phyloP scores from a whole-genome alignment of 2,888 invertebrate genomes.

The Priocnemis perturbator region DNA sequence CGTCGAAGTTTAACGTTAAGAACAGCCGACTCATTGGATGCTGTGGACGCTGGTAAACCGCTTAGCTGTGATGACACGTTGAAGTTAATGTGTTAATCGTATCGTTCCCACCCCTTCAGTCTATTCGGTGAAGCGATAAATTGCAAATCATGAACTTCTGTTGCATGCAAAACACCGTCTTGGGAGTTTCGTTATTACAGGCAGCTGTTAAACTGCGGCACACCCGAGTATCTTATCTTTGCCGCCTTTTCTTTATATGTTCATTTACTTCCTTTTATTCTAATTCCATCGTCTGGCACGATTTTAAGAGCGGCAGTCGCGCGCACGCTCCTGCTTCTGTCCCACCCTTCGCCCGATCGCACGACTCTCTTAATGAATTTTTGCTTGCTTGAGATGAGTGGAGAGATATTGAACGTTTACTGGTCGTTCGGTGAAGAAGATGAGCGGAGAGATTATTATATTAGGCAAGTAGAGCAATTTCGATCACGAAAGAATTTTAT shows the following conservation, averaged over 20 bases:
- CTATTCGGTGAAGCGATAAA: slow-evolving; percentile 44
- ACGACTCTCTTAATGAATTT: slow-evolving; percentile 38
- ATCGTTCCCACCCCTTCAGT: slow-evolving; percentile 21
- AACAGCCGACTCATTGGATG: no score
- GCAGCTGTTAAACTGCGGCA: slow-evolving; percentile 43
- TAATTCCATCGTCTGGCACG: not conserved
- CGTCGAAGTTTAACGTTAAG: no score
- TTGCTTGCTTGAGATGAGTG: slow-evolving; percentile 11
- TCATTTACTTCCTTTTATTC: slow-evolving; percentile 2
- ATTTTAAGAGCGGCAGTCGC: not conserved
- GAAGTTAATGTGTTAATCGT: slow-evolving; percentile 46
- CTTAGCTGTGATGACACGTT: no score
- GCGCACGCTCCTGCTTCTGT: not conserved
- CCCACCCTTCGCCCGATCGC: not conserved
- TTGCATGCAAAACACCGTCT: slow-evolving; percentile 7
- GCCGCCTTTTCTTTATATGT: not conserved
- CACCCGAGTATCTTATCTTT: not conserved
- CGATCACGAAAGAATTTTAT: no score
- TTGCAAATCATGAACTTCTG: slow-evolving; percentile 37
- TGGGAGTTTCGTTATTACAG: slow-evolving; percentile 36
- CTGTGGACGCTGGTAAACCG: no score
- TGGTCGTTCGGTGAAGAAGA: not conserved
- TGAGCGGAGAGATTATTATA: slow-evolving; percentile 1
- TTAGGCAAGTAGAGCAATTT: slow-evolving; percentile 6
- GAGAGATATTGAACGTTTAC: slow-evolving; percentile 1